Percentiles rank a stretch among this genome's conserved stretches.
Conservation (phyloP, 1,140 invertebrate genomes). For the Pantala flavescens region DNA sequence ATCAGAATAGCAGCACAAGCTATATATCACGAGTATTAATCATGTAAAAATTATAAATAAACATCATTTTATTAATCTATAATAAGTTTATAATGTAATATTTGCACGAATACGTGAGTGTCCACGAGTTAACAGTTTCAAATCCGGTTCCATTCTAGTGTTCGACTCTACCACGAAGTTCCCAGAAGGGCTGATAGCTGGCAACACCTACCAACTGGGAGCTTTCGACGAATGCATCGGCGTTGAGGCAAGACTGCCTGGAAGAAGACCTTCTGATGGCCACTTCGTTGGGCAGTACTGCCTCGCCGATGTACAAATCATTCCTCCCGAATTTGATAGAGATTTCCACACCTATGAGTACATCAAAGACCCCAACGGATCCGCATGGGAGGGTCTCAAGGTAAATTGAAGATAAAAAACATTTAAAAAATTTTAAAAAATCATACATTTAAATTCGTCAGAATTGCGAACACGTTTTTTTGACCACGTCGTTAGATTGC, state of each 20-base stretch:
- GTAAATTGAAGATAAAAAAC: not conserved
- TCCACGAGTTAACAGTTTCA: not conserved
- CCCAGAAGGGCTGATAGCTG: constrained; percentile 36
- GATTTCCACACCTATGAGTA: not conserved
- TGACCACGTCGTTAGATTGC: too few species aligned
- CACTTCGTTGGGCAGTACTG: constrained; percentile 41
- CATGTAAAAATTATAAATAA: too few species aligned
- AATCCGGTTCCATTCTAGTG: constrained; percentile 29
- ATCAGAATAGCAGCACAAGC: too few species aligned
- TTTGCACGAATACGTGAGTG: too few species aligned
- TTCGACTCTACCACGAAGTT: constrained; percentile 39
- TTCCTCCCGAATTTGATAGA: not conserved
- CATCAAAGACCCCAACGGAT: not conserved
- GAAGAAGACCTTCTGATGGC: constrained; percentile 29
- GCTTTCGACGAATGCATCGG: constrained; percentile 39
- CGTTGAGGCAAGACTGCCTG: constrained; percentile 27
- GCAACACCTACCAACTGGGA: constrained; percentile 37
- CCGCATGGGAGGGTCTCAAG: not conserved
- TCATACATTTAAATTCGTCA: too few species aligned
- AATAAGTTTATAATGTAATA: too few species aligned
- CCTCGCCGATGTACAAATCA: constrained; percentile 26
- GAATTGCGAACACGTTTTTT: too few species aligned
- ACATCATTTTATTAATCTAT: too few species aligned
- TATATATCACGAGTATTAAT: too few species aligned
- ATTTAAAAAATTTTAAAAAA: too few species aligned